Base-by-base conservation (phyloP, 1,140 invertebrate species). In the Drosophila pandora region DNA sequence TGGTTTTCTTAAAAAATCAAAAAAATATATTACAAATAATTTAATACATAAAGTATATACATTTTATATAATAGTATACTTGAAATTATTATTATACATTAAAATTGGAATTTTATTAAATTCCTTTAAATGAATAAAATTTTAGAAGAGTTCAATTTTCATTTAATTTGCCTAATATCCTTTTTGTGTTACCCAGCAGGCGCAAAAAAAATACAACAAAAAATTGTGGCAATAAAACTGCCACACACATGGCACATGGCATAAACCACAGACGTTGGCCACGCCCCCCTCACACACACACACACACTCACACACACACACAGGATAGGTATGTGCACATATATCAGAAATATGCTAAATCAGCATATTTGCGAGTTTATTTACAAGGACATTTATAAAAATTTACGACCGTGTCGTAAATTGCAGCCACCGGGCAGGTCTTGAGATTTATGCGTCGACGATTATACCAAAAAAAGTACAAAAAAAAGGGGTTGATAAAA, bases 371-470 rank as follows among this genome's bases (percentile, higher is more conserved):
- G 82, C 79, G 84, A 88, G 83, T 88, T 88, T 88, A 88, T 88
- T 88, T 88, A 88, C 83, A 88, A 88, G 83, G 83, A 88, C 83
- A 88, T 88, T 88, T 88, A 88, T 88, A 89, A 88, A 88, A 88
- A 88, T 88, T 88, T 88, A 88, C 84, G 83, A 73, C 72, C 79
- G 34, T 45, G 83, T 84, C 79, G 82, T 87, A 85, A 85, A 85
- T 85, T 85, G 82, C 82, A 87, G 82, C 74, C 82, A 78, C 82
- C 78, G 82, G 82, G 79, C 83, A 87, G 83, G 78, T 87, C 83
- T 87, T 82, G 79, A 87, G 83, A 87, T 85, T 85, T 85, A 85
- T 85, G 74, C 78, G 63, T 67, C 65, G 64, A 71, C 82, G 82
- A 87, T 84, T 84, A 84, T 84, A 85, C 85, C 59, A 69, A 37